Percentiles rank a stretch among this genome's conserved stretches.
Evolutionary conservation across 2,797 vertebrate species (phyloP).

Genomic region (Psittacula derbiana): DNA sequence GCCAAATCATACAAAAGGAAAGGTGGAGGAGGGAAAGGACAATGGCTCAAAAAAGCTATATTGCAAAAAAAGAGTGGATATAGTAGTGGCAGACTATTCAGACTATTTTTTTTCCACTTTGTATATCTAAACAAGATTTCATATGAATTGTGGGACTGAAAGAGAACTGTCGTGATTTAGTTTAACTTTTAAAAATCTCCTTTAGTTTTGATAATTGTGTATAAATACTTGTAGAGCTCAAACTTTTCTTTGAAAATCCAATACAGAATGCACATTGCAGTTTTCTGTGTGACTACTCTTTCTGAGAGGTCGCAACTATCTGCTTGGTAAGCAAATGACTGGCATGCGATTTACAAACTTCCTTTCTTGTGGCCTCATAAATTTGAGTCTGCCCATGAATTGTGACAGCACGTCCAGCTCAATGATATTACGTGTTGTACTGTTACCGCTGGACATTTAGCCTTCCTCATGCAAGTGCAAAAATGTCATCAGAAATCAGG

Average conservation of each 20-base stretch:
- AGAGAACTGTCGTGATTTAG: neutral
- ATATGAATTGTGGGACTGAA: neutral
- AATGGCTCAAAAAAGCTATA: neutral
- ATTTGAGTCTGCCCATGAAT: neutral
- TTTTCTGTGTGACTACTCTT: neutral
- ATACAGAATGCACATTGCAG: rapidly evolving
- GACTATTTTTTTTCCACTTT: neutral
- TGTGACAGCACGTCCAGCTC: neutral
- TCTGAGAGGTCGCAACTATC: neutral
- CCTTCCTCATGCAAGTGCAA: neutral
- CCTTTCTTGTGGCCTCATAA: neutral
- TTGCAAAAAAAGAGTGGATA: neutral
- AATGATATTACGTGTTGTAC: neutral
- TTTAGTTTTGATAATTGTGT: neutral
- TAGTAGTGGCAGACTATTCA: neutral
- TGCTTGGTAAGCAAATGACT: neutral
- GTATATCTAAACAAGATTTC: neutral
- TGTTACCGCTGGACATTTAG: neutral
- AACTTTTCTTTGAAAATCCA: neutral
- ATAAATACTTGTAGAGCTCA: neutral
- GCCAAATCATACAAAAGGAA: neutral
- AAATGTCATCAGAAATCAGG: neutral
- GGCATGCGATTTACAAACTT: neutral
- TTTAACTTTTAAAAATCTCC: neutral
- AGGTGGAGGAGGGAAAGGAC: neutral